Evolutionary conservation across 2,797 vertebrate species (phyloP).

Genomic region (Sphaeramia orbicularis): DNA sequence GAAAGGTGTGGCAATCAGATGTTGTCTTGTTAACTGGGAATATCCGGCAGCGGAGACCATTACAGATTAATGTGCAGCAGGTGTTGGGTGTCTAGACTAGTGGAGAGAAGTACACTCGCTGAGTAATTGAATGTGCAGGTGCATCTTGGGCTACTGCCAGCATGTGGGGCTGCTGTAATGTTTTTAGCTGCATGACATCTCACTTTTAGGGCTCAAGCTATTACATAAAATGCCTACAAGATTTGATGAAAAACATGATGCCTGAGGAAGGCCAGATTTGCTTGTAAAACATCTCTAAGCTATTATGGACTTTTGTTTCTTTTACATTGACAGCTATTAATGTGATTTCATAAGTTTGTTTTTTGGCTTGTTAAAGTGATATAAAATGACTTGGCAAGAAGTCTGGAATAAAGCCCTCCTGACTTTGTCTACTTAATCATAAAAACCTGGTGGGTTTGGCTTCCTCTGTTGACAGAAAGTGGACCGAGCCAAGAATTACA

Average conservation of each 20-base stretch:
- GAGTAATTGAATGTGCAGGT: conserved; percentile 83
- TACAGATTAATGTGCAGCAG: conserved; percentile 79
- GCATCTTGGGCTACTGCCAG: conserved; percentile 79
- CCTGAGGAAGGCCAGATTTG: conserved; percentile 57
- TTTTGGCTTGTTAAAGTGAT: conserved; percentile 71
- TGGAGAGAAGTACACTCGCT: conserved; percentile 56
- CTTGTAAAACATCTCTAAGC: conserved; percentile 69
- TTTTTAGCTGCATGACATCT: conserved; percentile 73
- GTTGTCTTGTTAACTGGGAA: conserved; percentile 74
- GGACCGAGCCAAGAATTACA: conserved; percentile 76
- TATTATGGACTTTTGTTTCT: conserved; percentile 70
- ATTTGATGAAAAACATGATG: conserved; percentile 60
- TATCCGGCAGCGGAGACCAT: conserved; percentile 65
- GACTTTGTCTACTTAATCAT: conserved; percentile 81
- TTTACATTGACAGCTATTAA: conserved; percentile 68
- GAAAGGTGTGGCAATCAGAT: conserved; percentile 74
- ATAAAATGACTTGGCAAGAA: conserved; percentile 77
- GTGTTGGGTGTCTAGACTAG: conserved; percentile 80
- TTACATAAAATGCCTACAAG: conserved; percentile 68
- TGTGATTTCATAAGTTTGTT: conserved; percentile 67
- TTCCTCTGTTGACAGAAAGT: conserved; percentile 75
- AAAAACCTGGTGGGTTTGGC: conserved; percentile 79
- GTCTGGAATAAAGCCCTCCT: conserved; percentile 71
- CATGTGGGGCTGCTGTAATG: conserved; percentile 60
- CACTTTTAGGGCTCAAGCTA: conserved; percentile 60